Base-by-base conservation (phyloP, 2,113 vertebrate species). In the Heteronetta atricapilla region DNA sequence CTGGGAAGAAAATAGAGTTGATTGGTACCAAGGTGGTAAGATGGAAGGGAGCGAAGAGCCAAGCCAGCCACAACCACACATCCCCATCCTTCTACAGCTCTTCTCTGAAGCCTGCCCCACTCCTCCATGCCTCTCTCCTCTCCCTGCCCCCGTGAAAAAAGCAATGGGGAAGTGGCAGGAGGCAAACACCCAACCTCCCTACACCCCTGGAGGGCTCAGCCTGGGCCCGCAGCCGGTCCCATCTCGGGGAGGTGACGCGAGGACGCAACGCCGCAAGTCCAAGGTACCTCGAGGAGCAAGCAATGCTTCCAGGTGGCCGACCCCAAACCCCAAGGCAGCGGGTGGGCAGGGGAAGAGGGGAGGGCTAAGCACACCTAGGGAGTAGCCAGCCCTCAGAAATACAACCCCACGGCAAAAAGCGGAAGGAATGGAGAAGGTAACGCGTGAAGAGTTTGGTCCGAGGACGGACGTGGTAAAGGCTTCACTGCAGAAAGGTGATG, bases 401-500 rank as follows among this genome's bases (percentile, higher is more conserved):
- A 44, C 64, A 74, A 83, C 26, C 89, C 88, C 68, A 20, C 10
- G 69, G 90, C 78, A 66, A 72, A 75, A 67, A 91, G 89, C 18
- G 0, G 78, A 73, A 94, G 73, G 58, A 46, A 66, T 59, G 92
- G 64, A 84, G 89, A 80, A 88, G 74, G 86, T 68, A 55, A 79
- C 44, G 59, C 0, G 0, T 5, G 56, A 22, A 56, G 44, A 79
- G 38, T 38, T 60, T 5, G 18, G 31, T 48, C 58, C 0, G 0
- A 76, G 48, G 0, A 19, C 1, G 4, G 73, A 38, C 2, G 1
- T 0, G 0, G 80, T 1, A 7, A 68, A 92, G 93, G 93, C 94
- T 94, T 96, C 52, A 96, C 94, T 97, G 96, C 96, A 97, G 95
- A 75, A 78, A 70, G 56, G 40, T 0, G 17, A 59, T 34, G 59